Evolutionary conservation across 2,113 vertebrate genomes (phyloP).

Genomic region (Sminthopsis crassicaudata): DNA sequence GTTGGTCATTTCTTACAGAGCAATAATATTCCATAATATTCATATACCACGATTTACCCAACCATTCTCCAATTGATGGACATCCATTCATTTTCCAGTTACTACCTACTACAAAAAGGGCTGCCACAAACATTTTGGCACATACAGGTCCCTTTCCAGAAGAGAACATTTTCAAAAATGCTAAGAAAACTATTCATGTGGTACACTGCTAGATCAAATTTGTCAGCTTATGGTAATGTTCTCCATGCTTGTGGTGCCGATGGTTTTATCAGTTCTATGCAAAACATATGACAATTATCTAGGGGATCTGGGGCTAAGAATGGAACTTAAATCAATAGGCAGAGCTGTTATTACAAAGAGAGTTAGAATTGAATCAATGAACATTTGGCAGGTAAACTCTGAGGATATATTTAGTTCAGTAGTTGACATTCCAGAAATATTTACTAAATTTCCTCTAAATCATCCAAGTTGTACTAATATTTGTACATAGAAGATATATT

Average conservation of each 20-base stretch:
- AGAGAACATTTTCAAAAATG: conserved; percentile 1
- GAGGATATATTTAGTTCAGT: conserved; percentile 48
- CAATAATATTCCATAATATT: too few relatives aligned
- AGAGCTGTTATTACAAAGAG: conserved; percentile 32
- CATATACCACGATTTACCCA: too few relatives aligned
- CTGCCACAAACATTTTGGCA: too few relatives aligned
- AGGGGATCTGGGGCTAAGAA: conserved; percentile 13
- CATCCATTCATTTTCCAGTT: too few relatives aligned
- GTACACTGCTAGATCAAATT: conserved; percentile 21
- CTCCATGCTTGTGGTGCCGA: conserved; percentile 17
- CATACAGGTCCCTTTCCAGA: too few relatives aligned
- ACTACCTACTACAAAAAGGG: too few relatives aligned
- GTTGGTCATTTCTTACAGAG: too few relatives aligned
- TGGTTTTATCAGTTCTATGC: not conserved
- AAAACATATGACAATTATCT: conserved; percentile 32
- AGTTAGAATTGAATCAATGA: conserved; percentile 52
- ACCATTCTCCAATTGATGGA: too few relatives aligned
- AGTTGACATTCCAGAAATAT: conserved; percentile 18
- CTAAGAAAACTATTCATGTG: not conserved
- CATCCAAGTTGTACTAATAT: not conserved
- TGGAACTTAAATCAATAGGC: conserved; percentile 45
- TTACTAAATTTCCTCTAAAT: conserved; percentile 47
- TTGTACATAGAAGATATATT: not conserved
- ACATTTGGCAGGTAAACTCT: conserved; percentile 32
- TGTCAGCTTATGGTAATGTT: not conserved